phyloP scores from a whole-genome alignment of 2,888 invertebrate species.

The Drosophila gaucha region DNA sequence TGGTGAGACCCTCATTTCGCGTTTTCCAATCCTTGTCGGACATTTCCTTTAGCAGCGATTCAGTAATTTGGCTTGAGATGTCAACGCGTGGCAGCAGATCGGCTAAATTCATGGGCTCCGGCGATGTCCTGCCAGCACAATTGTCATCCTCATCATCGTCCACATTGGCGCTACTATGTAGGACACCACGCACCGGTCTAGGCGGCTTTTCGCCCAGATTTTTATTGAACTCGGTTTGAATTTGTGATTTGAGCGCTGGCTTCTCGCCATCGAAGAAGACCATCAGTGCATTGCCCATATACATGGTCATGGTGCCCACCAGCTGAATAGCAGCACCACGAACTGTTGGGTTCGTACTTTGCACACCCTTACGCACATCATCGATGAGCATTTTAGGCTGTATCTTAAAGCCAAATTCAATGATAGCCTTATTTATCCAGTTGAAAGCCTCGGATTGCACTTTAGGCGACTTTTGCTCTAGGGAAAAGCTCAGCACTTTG shows the following conservation, averaged over 20 bases:
- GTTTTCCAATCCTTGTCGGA: constrained; percentile 97
- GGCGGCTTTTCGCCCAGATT: constrained; percentile 91
- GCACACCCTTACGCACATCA: constrained; percentile 92
- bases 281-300: constrained; percentile 90
- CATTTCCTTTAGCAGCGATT: constrained; percentile 91
- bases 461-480: constrained; percentile 96
- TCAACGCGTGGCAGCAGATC: constrained; percentile 92
- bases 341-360: constrained; percentile 93
- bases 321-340: constrained; percentile 89
- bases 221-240: constrained; percentile 94
- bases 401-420: constrained; percentile 93
- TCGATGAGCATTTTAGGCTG: constrained; percentile 91
- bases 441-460: constrained; percentile 93
- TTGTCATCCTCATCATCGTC: constrained; percentile 60
- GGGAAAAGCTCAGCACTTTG: constrained; percentile 90
- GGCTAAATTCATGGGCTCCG: constrained; percentile 86
- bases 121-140: constrained; percentile 55
- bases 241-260: constrained; percentile 92
- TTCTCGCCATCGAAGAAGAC: constrained; percentile 95
- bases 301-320: constrained; percentile 91
- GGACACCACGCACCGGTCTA: constrained; percentile 88
- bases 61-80: constrained; percentile 93
- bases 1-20: constrained; percentile 86
- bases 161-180: constrained; percentile 56
- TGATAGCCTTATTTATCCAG: constrained; percentile 92